Base-by-base conservation (phyloP, 2,797 vertebrate genomes). In the Cirrhinus mrigala region DNA sequence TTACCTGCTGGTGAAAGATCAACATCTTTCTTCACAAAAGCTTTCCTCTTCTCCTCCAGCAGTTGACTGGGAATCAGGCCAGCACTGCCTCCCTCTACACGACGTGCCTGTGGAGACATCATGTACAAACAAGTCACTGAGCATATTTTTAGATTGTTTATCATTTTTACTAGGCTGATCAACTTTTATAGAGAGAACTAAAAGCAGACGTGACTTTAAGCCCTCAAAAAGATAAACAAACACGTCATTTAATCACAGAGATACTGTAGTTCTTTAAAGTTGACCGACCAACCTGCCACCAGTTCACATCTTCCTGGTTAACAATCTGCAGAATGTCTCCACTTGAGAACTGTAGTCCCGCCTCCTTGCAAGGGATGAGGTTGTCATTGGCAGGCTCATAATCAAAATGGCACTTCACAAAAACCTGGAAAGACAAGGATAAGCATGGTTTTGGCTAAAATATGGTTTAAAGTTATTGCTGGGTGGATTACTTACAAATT, bases 271-370 rank as follows among this genome's bases (percentile, higher is more conserved):
- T 1, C 6, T 15, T 54, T 5, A n/a, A 77, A 22, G 11, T 15
- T 27, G 48, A 68, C 40, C 2, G 79, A 70, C 81, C 3, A 92
- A 98, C 98, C 95, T 99, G 98, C 98, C 98, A 99, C 98, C 98
- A 99, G 92, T 99, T 99, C 90, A 98, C 95, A 87, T 99, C 98
- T 74, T 99, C 98, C 94, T 99, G 98, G 94, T 98, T 99, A 93
- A 99, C 98, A 76, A 99, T 99, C 94, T 99, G 97, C 90, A 99
- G 96, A 91, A 99, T 96, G 91, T 99, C 98, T 73, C 98, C 98
- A 24, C 97, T 96, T 93, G 96, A 94, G 92, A 99, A 99, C 90
- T 96, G 95, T 89, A 99, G 94, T 68, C 97, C 98, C 79, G 98
- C 98, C 94, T 99, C 98, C 91, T 98, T 99, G 92, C 98, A 99